Evolutionary conservation across 2,113 vertebrate genomes (phyloP), one percentile per base, ranked within the genome.

Genomic region (Pluvialis apricaria): DNA sequence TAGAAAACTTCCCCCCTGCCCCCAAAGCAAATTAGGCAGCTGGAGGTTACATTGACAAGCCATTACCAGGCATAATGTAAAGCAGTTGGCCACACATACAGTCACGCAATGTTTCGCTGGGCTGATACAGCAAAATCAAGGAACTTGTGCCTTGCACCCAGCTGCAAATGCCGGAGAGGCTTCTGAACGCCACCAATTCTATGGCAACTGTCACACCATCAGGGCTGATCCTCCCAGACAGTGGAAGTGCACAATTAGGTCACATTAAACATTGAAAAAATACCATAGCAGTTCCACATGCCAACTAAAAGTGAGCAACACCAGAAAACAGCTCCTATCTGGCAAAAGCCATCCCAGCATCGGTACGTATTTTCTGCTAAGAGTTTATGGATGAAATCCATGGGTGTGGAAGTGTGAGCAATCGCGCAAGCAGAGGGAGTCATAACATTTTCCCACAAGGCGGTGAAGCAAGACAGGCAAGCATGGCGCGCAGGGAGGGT

Each of bases 181-280:
- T 94, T 38, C 73, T 31, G 44, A 85, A 82, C 0, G 0, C 62
- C 75, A 62, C 71, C 14, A 8, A 40, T 64, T 95, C 55, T 34
- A 88, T 2, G 2, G 76, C 64, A 80, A 85, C 64, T 77, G 60
- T 94, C 94, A 94, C 40, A 80, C 60, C 34, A 62, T 22, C 83
- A 82, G 20, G 88, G 66, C 54, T 94, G 72, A 94, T 93, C 29
- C 64, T 92, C 68, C 51, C 71, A 70, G 90, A 86, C 54, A 93
- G 88, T 42, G 51, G 79, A 94, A 96, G 45, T 81, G 89, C 79
- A 94, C 82, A 96, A 88, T 94, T 83, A 94, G 85, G 88, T 93
- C 90, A 86, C 94, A 51, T 80, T 90, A 93, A 95, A 94, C 60
- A 80, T 15, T 49, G 58, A 86, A 82, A 73, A 94, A 95, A 96